Base-by-base conservation (phyloP, 2,888 invertebrate species). In the Cryptops parisi region DNA sequence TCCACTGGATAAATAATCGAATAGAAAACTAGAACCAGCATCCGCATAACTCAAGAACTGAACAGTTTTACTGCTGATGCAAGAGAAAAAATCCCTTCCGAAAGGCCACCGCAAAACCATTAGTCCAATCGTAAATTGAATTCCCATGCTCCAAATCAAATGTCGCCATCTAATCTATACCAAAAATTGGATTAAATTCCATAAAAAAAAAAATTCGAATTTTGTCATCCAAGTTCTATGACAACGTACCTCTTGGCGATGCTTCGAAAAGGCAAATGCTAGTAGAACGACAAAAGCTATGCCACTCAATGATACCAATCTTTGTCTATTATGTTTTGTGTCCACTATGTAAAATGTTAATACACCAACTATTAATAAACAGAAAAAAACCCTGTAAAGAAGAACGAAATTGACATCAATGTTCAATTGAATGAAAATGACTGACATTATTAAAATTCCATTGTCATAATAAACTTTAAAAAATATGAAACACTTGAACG, bases 51-150 rank as follows among this genome's bases (percentile, higher is more conserved):
- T 73, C 50, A 97, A 70, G 64, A 97, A 93, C 0, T 75, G 76
- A 2, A 84, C 79, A 1, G 82, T 78, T 71, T 81, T 77, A 19
- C 66, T 70, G 1, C 84, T 80, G 48, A 84, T 68, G 63, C 81
- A 83, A 50, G 74, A 65, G 58, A 90, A 76, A 3, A 87, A 78
- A 0, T 71, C 65, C 43, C 84, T 72, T 0, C 94, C 94, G 1
- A 80, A 71, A 1, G 78, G 72, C 88, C 89, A 90, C 55, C 89
- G 76, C 58, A 96, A 82, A 56, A 89, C 87, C 22, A 91, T 60
- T 1, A 94, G 63, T 0, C 89, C 94, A 54, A 96, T 78, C 2
- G 79, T 54, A 63, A 94, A 86, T 72, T 97, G 96, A 5, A 91
- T 70, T 0, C 80, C 70, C 21, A 93, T 70, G 0, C 93, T 94